Percentiles rank a stretch among this genome's conserved stretches.
These are phyloP conservation scores for Bombus cullumanus DNA, from an alignment of 1,140 invertebrate species.

Conservation along the genomic window DNA sequence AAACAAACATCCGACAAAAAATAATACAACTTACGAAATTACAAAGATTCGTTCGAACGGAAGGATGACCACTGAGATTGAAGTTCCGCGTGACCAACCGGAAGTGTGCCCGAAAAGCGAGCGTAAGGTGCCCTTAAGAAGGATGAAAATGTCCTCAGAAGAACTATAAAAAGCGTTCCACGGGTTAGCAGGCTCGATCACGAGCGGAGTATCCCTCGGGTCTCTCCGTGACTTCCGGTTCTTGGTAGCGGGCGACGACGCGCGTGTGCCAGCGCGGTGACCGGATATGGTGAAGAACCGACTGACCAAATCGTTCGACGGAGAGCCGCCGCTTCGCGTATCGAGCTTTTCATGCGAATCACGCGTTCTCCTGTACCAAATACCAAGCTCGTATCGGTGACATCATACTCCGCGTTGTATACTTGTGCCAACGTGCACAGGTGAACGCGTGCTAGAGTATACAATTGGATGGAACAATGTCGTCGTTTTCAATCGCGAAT, in stretches of 20 bases:
- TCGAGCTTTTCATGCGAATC: slow-evolving; percentile 74
- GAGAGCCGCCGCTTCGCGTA: slow-evolving; percentile 45
- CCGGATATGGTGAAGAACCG: slow-evolving; percentile 78
- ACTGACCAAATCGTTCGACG: slow-evolving; percentile 61
- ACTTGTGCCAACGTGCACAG: slow-evolving; percentile 17
- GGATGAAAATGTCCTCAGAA: slow-evolving; percentile 26
- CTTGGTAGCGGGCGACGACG: slow-evolving; percentile 19
- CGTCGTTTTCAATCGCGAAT: too few relatives aligned
- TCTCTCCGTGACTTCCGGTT: slow-evolving; percentile 76
- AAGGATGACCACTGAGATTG: background rate
- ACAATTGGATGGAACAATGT: background rate
- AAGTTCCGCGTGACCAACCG: background rate
- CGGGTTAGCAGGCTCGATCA: background rate
- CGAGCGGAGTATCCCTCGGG: slow-evolving; percentile 33
- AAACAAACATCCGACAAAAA: background rate
- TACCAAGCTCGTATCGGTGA: slow-evolving; percentile 74
- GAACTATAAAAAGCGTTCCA: slow-evolving; percentile 13
- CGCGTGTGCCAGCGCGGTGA: slow-evolving; percentile 58
- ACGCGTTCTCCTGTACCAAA: slow-evolving; percentile 76
- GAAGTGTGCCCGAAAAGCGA: slow-evolving; percentile 35
- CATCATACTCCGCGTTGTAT: slow-evolving; percentile 69
- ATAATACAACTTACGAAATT: background rate
- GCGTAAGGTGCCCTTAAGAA: background rate
- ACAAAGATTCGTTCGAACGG: background rate
- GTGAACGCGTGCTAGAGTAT: slow-evolving; percentile 3